A percentile compares a stretch with the other conserved stretches of the same genome.
Evolutionary conservation across 1,140 invertebrate genomes (phyloP).

Genomic region (Drosophila prosaltans): DNA sequence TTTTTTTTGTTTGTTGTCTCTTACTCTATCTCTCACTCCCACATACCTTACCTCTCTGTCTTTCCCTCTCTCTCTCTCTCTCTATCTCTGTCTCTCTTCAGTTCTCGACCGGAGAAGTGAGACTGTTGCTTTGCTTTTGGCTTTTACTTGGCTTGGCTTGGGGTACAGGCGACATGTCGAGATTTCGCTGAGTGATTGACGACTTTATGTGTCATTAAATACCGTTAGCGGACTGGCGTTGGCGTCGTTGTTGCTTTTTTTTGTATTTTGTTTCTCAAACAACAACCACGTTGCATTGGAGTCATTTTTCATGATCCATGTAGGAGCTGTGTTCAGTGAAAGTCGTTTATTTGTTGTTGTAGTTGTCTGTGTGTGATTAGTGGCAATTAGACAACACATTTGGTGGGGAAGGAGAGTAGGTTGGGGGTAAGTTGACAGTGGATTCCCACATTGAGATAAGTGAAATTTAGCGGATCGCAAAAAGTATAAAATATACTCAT

Average conservation of each 20-base stretch:
- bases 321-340: constrained; percentile 31
- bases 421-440: constrained; percentile 1
- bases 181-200: constrained; percentile 78
- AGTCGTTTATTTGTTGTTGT: constrained; percentile 27
- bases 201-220: constrained; percentile 81
- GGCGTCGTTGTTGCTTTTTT: constrained; percentile 26
- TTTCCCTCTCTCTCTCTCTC: constrained; percentile 18
- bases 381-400: constrained; percentile 54
- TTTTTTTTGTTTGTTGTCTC: constrained; percentile 28
- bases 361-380: constrained; percentile 48
- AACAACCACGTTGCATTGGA: constrained; percentile 30
- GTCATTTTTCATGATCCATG: constrained; percentile 52
- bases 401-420: constrained; percentile 24
- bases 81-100: constrained; percentile 33
- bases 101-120: constrained; percentile 16
- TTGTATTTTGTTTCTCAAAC: not conserved
- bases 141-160: constrained; percentile 25
- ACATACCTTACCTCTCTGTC: constrained; percentile 12
- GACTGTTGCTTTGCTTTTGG: constrained; percentile 22
- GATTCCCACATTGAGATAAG: constrained; percentile 1
- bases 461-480: not conserved
- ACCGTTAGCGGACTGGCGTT: constrained; percentile 64
- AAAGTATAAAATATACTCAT: not conserved
- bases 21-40: constrained; percentile 8
- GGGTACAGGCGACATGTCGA: constrained; percentile 67